These are phyloP conservation scores for Sebastes nivosus DNA, from an alignment of 2,797 vertebrate genomes.

Conservation along the genomic window DNA sequence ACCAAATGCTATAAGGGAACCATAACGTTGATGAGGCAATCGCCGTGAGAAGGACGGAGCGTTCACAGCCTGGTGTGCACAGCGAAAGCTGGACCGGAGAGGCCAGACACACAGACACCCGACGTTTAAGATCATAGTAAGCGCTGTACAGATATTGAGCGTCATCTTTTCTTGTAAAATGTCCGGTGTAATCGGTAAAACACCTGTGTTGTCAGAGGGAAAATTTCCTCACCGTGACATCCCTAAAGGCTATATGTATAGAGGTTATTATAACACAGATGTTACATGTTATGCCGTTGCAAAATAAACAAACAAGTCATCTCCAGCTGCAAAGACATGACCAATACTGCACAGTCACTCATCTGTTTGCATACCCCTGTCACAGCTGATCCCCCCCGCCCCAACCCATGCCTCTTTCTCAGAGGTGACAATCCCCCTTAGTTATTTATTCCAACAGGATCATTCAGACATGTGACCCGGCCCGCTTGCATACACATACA, in stretches of 20 bases:
- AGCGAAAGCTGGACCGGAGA: too few relatives aligned
- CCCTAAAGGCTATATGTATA: background rate
- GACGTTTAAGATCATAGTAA: too few relatives aligned
- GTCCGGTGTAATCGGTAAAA: too few relatives aligned
- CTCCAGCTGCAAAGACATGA: conserved; percentile 12
- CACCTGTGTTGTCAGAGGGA: too few relatives aligned
- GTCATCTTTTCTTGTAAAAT: too few relatives aligned
- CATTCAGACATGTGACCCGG: conserved; percentile 58
- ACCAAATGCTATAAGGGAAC: too few relatives aligned
- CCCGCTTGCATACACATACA: background rate
- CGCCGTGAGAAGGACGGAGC: too few relatives aligned
- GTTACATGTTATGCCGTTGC: background rate
- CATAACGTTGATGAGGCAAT: too few relatives aligned
- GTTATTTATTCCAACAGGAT: conserved; percentile 74
- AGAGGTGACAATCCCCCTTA: conserved; percentile 61
- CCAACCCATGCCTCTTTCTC: conserved; percentile 6
- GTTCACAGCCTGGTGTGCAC: too few relatives aligned
- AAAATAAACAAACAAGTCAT: conserved; percentile 10
- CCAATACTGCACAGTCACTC: conserved; percentile 4
- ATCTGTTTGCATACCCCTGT: conserved; percentile 3
- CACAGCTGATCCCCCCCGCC: conserved; percentile 24
- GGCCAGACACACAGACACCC: too few relatives aligned
- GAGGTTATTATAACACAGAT: conserved; percentile 6
- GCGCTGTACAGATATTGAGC: too few relatives aligned
- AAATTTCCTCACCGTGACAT: too few relatives aligned